These are phyloP conservation scores for Latheticus oryzae DNA, from an alignment of 2,888 invertebrate species.

Conservation along the genomic window DNA sequence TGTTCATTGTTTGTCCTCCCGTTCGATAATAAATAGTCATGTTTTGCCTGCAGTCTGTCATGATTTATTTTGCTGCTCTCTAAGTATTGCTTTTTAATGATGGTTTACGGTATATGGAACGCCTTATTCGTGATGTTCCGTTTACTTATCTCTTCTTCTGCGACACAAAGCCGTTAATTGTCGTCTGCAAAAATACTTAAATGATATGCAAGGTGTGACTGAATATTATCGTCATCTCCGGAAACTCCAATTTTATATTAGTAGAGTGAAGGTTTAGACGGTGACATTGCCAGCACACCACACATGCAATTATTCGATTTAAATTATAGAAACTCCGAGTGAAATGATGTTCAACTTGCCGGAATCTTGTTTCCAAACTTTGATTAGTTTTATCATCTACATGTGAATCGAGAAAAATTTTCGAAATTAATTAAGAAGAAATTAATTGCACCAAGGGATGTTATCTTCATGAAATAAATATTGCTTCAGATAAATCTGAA, in stretches of 20 bases:
- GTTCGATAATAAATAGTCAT: constrained; percentile 21
- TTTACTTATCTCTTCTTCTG: constrained; percentile 13
- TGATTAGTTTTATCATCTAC: constrained; percentile 52
- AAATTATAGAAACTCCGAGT: constrained; percentile 27
- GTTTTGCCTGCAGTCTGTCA: constrained; percentile 8
- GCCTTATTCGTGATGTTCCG: constrained; percentile 14
- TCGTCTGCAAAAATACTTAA: constrained; percentile 21
- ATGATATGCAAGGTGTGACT: constrained; percentile 25
- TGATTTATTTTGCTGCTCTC: constrained; percentile 20
- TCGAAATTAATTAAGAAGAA: constrained; percentile 10
- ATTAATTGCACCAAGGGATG: constrained; percentile 16
- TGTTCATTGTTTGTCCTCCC: constrained; percentile 22
- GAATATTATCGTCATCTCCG: neutral
- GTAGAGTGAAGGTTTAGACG: constrained; percentile 4
- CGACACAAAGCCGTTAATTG: constrained; percentile 13
- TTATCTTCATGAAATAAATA: constrained; percentile 23
- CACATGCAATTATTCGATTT: constrained; percentile 33
- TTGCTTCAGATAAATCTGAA: constrained; percentile 16
- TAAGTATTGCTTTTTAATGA: constrained; percentile 20
- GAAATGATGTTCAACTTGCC: constrained; percentile 34
- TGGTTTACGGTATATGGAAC: constrained; percentile 11
- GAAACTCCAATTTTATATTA: neutral
- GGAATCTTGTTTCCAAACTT: constrained; percentile 51
- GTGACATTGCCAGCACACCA: constrained; percentile 18
- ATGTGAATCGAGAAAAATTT: constrained; percentile 20